Conservation (phyloP, 2,797 vertebrate species). For the Phrynocephalus guinanensis region DNA sequence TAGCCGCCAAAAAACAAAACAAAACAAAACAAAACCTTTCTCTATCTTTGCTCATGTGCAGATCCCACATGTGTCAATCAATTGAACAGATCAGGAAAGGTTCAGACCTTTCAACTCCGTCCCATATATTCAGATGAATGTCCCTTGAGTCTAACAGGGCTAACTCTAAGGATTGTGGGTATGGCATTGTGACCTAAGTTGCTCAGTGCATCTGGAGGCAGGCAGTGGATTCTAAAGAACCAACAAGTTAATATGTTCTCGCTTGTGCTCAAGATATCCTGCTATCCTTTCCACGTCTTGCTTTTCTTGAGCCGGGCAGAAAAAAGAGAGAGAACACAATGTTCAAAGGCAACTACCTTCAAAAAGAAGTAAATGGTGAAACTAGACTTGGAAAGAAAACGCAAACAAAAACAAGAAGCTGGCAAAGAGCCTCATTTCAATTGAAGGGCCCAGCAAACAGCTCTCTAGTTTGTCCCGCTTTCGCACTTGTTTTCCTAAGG, state of each 20-base stretch:
- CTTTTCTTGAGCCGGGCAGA: constrained; percentile 12
- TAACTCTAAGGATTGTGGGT: neutral
- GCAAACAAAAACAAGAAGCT: constrained; percentile 57
- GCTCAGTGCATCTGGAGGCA: constrained; percentile 15
- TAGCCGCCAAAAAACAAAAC: no score
- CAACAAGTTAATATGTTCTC: constrained; percentile 37
- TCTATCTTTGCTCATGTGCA: no score
- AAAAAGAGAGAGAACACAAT: constrained; percentile 51
- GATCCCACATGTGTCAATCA: no score
- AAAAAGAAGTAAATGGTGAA: constrained; percentile 56
- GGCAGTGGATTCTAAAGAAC: neutral
- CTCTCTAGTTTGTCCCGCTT: constrained; percentile 55
- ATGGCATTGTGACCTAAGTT: neutral
- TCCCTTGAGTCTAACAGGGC: no score
- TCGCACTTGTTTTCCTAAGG: constrained; percentile 61
- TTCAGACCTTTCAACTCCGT: no score
- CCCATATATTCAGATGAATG: no score
- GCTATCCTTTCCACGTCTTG: constrained; percentile 10
- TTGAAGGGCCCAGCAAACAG: constrained; percentile 58
- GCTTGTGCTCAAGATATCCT: constrained; percentile 27
- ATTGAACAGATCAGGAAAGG: no score
- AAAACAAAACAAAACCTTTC: no score
- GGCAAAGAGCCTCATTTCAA: constrained; percentile 55
- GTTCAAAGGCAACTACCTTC: constrained; percentile 57
- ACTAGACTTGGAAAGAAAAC: constrained; percentile 60